phyloP scores from a whole-genome alignment of 30 jellyfish, hydroid and myxozoan species.

The Nemopilema nomurai region DNA sequence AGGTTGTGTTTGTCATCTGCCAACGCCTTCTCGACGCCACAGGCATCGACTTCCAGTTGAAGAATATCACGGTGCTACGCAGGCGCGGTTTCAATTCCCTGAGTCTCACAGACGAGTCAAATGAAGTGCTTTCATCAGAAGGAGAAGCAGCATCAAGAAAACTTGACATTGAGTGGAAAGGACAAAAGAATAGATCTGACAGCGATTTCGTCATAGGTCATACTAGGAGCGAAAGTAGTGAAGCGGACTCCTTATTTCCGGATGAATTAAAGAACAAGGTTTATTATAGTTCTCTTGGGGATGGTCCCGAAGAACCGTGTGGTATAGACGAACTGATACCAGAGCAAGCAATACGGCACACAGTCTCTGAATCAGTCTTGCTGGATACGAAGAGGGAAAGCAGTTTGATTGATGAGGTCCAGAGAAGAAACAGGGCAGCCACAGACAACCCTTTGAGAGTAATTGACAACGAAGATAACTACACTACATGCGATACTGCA shows the following conservation, averaged over 20 bases:
- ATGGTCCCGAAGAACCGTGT: constrained; percentile 14
- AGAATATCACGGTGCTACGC: constrained; percentile 13
- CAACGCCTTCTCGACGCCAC: constrained; percentile 78
- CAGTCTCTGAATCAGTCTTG: constrained; percentile 54
- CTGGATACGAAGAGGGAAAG: neutral
- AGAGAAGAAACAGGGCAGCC: neutral
- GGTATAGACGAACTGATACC: constrained; percentile 62
- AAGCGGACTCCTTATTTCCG: neutral
- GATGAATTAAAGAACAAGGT: constrained; percentile 5
- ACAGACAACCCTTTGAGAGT: neutral
- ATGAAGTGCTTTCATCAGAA: neutral
- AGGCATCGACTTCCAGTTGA: constrained; percentile 64
- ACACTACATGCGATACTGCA: neutral
- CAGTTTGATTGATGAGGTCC: neutral
- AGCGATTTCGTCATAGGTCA: constrained; percentile 38
- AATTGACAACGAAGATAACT: neutral
- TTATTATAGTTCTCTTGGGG: constrained; percentile 11
- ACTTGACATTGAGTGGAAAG: neutral
- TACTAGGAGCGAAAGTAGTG: neutral
- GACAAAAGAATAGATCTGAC: constrained; percentile 25
- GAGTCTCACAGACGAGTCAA: constrained; percentile 8
- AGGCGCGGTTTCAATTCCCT: constrained; percentile 32
- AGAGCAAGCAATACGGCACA: constrained; percentile 33
- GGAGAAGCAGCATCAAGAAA: neutral
- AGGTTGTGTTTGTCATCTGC: constrained; percentile 78